phyloP scores from a whole-genome alignment of 2,113 vertebrate species.

The Platycercus adscitus region DNA sequence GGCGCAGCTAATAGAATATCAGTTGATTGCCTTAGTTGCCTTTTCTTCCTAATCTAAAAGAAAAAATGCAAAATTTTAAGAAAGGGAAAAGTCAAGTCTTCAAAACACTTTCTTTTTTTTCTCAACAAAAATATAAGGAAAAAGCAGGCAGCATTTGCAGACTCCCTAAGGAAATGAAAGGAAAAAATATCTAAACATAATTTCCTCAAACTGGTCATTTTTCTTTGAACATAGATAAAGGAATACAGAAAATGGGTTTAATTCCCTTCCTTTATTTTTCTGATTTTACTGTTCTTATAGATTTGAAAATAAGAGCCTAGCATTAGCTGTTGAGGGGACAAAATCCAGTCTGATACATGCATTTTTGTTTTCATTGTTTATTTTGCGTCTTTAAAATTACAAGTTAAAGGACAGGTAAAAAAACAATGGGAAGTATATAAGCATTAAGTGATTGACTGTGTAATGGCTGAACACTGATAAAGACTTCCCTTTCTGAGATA shows the following conservation, averaged over 20 bases:
- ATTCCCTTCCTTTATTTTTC: not conserved
- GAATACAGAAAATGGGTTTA: not conserved
- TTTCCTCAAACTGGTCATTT: not conserved
- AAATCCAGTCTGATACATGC: not conserved
- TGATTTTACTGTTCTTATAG: not conserved
- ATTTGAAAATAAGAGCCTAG: not conserved
- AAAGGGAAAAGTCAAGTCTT: not conserved
- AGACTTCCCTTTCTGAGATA: not conserved
- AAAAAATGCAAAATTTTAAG: not conserved
- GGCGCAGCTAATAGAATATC: not conserved
- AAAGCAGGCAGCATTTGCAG: not conserved
- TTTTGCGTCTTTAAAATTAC: not conserved
- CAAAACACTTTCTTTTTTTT: not conserved
- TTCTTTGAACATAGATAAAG: not conserved
- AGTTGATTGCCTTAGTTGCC: not conserved
- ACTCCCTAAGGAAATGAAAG: not conserved
- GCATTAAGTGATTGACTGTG: not conserved
- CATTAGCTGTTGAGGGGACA: not conserved
- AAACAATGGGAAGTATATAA: not conserved
- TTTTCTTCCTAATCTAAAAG: not conserved
- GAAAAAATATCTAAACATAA: not conserved
- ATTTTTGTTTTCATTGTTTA: not conserved
- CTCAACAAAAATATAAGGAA: not conserved
- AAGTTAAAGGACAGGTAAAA: not conserved
- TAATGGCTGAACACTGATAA: not conserved